Evolutionary conservation across 1,140 invertebrate genomes (phyloP), one percentile per base, ranked within the genome.

Genomic region (Cyclina sinensis): DNA sequence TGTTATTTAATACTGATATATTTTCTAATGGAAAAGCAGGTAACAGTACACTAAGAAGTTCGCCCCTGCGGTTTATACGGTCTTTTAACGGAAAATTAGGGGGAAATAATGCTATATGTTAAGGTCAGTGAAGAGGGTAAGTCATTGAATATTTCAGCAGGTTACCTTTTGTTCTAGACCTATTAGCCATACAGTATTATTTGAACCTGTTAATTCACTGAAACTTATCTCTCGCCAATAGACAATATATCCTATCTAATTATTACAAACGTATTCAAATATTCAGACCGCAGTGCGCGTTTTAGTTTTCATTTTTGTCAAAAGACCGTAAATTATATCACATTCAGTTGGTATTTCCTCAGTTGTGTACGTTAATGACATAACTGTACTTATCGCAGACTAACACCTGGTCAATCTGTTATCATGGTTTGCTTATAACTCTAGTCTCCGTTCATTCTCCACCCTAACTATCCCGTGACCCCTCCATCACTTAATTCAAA

Each of bases 1-100:
- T 51, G 74, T 78, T 46, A 54, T 78, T 51, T 78, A 51, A 78
- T 54, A 51, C 43, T 43, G 24, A 48, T 51, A 48, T 51, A 78
- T 78, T 46, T 27, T 37, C 39, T 78, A 18, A 37, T 62, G 21
- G 24, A 70, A 51, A 27, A 21, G 0, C 39, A 39, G 24, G 79
- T 59, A 81, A 81, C 57, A 57, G 16, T n/a, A 81, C n/a, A 43
- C 57, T 27, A 43, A 32, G 65, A 81, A 51, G 79, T 81, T 81
- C 79, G 57, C 30, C 57, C 46, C 51, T 43, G 32, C n/a, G 37
- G 37, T 35, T 59, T 81, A 81, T 43, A 81, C 35, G 51, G 51
- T 81, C 43, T 43, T 81, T 81, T 81, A 43, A 81, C 79, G 79
- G 51, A 30, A 78, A 78, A 78, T 78, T 78, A 78, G 48, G 43